Evolutionary conservation across 2,797 vertebrate species (phyloP), one percentile per base, ranked within the genome.

Genomic region (Hephaestus fuliginosus): DNA sequence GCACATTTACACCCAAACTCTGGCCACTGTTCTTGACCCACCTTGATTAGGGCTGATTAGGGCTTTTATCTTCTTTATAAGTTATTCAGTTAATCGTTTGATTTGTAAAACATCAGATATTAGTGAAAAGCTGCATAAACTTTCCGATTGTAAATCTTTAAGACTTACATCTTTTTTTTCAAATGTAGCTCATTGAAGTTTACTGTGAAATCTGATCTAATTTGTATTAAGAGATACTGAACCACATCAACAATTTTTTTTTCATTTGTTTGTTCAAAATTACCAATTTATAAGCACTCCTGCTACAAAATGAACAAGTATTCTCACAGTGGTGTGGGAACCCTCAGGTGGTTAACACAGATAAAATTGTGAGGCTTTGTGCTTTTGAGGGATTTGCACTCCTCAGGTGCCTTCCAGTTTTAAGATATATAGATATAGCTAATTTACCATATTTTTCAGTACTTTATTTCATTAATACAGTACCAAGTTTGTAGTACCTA

Each of bases 391-490:
- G 46, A 58, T 77, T 75, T 76, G 63, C 52, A 75, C 46, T 79
- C n/a, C 20, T 67, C 33, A 57, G n/a, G 60, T 74, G 51, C 66
- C 57, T 52, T 65, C 44, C 53, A 28, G 14, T 73, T 82, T 65
- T 39, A 7, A 39, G 6, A 39, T 39, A 39, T 39, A 39, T 39
- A 39, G 3, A 39, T 39, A 39, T 39, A 39, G 36, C 36, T 39
- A 9, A 39, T 39, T 7, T 39, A 39, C 36, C 36, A 39, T 49
- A 41, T 12, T 49, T 6, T 55, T 74, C 8, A 60, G 44, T 58
- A 81, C 41, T 66, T 78, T 81, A 14, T 77, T 56, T 84, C 8
- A 72, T 36, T 62, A 43, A 60, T 30, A 62, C 10, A 62, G 46
- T 53, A 57, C 56, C 15, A 43, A 18, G 44, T 67, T 74, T 52